phyloP scores from a whole-genome alignment of 2,113 vertebrate genomes.

The Amblyornis subalaris region DNA sequence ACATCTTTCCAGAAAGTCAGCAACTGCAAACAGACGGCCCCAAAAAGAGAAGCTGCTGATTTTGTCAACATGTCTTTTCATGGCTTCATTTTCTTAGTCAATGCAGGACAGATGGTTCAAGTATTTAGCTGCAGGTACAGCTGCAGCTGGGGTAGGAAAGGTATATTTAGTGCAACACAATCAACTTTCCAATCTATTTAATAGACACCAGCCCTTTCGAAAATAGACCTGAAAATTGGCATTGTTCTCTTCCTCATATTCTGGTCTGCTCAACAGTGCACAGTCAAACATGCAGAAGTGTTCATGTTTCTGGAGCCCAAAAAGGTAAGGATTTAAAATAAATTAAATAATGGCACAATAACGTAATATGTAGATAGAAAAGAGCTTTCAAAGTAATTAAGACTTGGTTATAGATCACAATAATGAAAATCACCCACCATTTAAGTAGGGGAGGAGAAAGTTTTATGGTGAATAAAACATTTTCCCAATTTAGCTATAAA shows the following conservation, averaged over 20 bases:
- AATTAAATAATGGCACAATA: neutral
- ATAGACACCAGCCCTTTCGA: neutral
- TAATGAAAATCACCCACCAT: neutral
- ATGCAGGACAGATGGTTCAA: neutral
- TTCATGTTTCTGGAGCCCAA: neutral
- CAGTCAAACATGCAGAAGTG: neutral
- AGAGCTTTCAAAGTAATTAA: neutral
- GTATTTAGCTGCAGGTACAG: neutral
- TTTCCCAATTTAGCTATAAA: neutral
- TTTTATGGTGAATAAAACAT: neutral
- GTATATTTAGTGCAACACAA: neutral
- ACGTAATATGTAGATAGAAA: neutral
- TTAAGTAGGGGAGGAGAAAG: neutral
- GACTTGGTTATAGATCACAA: neutral
- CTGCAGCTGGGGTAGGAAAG: neutral
- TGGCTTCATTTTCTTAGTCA: neutral
- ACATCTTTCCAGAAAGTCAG: neutral
- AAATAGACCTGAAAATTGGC: conserved; percentile 11
- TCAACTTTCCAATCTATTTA: neutral
- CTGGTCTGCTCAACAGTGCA: neutral
- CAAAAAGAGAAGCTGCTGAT: neutral
- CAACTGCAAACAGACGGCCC: neutral
- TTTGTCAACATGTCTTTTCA: neutral
- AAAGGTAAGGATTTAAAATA: neutral
- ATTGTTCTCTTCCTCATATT: neutral